These are phyloP conservation scores for Rhabdomys dilectus DNA, from an alignment of 2,113 vertebrate genomes.

Conservation along the genomic window DNA sequence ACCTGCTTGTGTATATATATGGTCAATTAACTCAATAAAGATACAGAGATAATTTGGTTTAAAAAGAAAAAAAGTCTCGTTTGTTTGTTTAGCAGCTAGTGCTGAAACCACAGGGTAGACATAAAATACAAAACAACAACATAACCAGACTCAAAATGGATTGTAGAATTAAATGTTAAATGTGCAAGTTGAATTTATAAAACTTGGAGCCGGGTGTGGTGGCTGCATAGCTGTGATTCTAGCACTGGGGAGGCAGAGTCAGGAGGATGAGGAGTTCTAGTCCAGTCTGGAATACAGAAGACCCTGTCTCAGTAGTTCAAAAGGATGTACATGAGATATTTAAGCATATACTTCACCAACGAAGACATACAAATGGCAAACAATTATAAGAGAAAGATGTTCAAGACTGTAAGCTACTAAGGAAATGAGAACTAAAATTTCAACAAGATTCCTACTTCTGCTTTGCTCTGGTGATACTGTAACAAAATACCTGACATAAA, in stretches of 20 bases:
- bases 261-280: not conserved
- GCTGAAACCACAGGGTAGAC: not conserved
- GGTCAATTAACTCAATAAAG: constrained; percentile 35
- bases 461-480: not conserved
- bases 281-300: not conserved
- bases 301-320: not conserved
- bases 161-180: not conserved
- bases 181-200: constrained; percentile 1
- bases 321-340: not conserved
- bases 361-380: not conserved
- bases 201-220: not conserved
- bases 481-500: not conserved
- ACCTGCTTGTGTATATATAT: not conserved
- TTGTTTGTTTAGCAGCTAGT: not conserved
- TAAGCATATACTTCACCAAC: not conserved
- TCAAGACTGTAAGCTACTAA: not conserved
- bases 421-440: not conserved
- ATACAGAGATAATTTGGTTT: not conserved
- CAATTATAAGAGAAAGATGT: not conserved
- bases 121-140: not conserved
- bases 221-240: not conserved
- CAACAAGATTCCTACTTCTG: not conserved
- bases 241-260: not conserved
- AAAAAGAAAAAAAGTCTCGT: constrained; percentile 45
- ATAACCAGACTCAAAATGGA: not conserved